Conservation (phyloP, 2,888 invertebrate species). For the Leucania comma region DNA sequence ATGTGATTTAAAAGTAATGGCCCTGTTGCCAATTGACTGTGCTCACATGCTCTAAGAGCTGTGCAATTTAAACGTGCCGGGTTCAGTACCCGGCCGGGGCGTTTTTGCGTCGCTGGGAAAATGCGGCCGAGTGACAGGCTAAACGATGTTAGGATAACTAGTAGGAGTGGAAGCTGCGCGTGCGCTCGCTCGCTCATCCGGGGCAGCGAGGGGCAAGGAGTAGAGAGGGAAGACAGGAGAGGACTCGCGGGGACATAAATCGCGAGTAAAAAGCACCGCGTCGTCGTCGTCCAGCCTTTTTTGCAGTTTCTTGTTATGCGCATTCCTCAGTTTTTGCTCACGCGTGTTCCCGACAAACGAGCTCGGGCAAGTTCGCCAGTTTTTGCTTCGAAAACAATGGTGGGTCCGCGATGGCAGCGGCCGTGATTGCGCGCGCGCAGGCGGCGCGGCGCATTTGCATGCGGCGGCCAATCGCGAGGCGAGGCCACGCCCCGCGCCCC, state of each 20-base stretch:
- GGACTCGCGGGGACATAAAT: conserved; percentile 78
- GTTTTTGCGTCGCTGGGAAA: conserved; percentile 63
- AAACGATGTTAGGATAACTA: conserved; percentile 56
- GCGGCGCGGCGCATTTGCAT: conserved; percentile 85
- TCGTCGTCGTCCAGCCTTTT: conserved; percentile 74
- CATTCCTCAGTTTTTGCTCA: conserved; percentile 84
- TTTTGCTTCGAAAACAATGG: conserved; percentile 82
- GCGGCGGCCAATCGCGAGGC: conserved; percentile 78
- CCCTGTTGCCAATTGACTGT: conserved; percentile 77
- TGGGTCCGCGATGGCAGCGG: conserved; percentile 69
- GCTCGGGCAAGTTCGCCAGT: conserved; percentile 72
- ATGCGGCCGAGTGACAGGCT: conserved; percentile 56
- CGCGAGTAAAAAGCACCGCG: conserved; percentile 82
- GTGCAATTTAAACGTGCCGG: conserved; percentile 59
- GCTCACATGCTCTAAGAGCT: conserved; percentile 62
- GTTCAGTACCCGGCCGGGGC: conserved; percentile 61
- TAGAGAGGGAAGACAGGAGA: conserved; percentile 35
- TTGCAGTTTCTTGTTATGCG: conserved; percentile 87
- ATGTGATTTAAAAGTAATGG: conserved; percentile 84
- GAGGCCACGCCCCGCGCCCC: conserved; percentile 72
- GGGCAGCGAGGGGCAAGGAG: conserved; percentile 11
- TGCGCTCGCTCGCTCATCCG: conserved; percentile 45
- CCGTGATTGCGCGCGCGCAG: conserved; percentile 81
- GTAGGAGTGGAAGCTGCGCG: conserved; percentile 62
- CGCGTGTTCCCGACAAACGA: conserved; percentile 81